Evolutionary conservation across 2,113 vertebrate genomes (phyloP), one percentile per base, ranked within the genome.

Genomic region (Neopipo cinnamomea): DNA sequence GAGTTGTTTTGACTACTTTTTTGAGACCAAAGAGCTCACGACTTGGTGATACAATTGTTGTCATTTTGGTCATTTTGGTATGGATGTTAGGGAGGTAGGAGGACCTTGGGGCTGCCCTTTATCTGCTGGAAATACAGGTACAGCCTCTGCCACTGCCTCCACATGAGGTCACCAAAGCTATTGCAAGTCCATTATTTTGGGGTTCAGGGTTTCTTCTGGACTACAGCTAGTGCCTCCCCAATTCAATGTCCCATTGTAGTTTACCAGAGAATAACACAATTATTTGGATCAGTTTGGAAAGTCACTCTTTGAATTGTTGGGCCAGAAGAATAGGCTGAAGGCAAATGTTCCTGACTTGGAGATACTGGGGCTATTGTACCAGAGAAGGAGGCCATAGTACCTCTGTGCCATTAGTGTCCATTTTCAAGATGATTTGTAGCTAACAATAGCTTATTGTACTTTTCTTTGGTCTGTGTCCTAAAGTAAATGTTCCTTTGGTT

Each of bases 381-480:
- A 74, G 89, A 78, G 94, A 97, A 91, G 6, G 55, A 91, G 95
- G 75, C 94, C 71, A 1, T 4, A 55, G 59, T 50, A 96, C 78
- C 74, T 95, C 94, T 0, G 11, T 87, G 78, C 42, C 58, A 76
- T 88, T 91, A 73, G 56, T 61, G 78, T 65, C 87, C 5, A 0
- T 93, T 94, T 73, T 85, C 78, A 52, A 68, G 88, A 91, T 5
- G 21, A 85, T 94, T 95, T 96, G 81, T 90, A 50, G 31, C 94
- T 85, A 96, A 97, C 95, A 96, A 96, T 96, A 72, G 39, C 42
- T 82, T 88, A 94, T 96, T 96, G 95, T 96, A 9, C 39, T 97
- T 91, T 81, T n/a, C 73, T 52, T 88, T 77, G 55, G 70, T 87
- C 84, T 52, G 70, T 66, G 81, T 91, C 77, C 93, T 88, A 93